Evolutionary conservation across 2,113 vertebrate species (phyloP), one percentile per base, ranked within the genome.

Genomic region (Cochlearius cochlearius): DNA sequence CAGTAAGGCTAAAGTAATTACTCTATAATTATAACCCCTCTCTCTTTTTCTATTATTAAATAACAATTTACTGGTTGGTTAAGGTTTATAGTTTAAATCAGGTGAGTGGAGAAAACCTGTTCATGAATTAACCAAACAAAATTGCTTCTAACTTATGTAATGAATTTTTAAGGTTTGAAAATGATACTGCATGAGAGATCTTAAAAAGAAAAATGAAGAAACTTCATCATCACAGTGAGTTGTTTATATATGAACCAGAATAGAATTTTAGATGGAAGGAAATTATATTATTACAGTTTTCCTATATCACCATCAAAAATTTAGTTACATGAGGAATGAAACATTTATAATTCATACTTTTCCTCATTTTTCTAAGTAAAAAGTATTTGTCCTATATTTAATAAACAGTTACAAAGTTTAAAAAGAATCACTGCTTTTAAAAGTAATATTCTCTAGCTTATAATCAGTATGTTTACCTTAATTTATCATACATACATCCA

Each of bases 361-460:
- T 9, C 13, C 15, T 45, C 0, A 25, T 89, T 97, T 97, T 97
- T 96, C 86, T 87, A 96, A 96, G 89, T 95, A 97, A 97, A 95
- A 98, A 83, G 69, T 92, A 97, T 94, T 97, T 97, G 94, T 95
- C 69, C 82, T 83, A 66, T 86, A 94, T 79, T 56, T 97, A 98
- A 95, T 92, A 82, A 98, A 94, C 90, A 88, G 74, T 58, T 97
- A 97, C 58, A 85, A 95, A 93, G 82, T 85, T 90, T 90, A 93
- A 83, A 90, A 71, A 87, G 7, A 71, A 55, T 52, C 7, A 32
- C 29, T 15, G 15, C 18, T 78, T 66, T 81, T 1, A 63, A 78
- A 78, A 85, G 73, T 20, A 79, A 45, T 23, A 59, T 30, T 45
- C 16, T 60, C 34, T 58, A 63, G 10, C 18, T 58, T 63, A 34